Base-by-base conservation (phyloP, 2,888 invertebrate species). In the Cantharis nigra region DNA sequence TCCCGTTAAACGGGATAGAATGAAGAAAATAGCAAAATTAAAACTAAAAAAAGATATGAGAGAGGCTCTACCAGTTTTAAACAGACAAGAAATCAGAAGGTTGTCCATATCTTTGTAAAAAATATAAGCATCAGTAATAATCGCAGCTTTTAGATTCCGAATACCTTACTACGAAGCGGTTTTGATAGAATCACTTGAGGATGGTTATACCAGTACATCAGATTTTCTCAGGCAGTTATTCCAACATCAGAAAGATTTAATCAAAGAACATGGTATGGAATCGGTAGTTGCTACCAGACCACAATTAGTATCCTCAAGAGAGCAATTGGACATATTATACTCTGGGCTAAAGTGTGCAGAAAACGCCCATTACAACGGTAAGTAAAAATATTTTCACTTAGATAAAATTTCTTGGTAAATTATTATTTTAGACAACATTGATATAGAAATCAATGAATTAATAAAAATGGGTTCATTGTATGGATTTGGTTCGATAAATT, bases 131-230 rank as follows among this genome's bases (percentile, higher is more conserved):
- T 70, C 30, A 62, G 10, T 14, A 16, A 63, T 16, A 62, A 30
- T 4, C 13, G 18, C 16, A n/a, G 16, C 28, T 28, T 76, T 26
- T 80, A 92, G 92, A 82, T 89, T 89, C 80, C 89, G 90, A 78
- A 74, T 89, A 30, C 91, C 92, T 0, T 85, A 90, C 70, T 86
- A 91, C 82, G 89, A 92, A 84, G 91, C 92, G 28, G 85, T 92
- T 0, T 85, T 91, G 49, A 80, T 90, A 10, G 92, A 92, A 83
- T 83, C 93, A 3, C 84, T 86, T 75, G 93, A 92, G 84, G 83
- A 88, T 0, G 91, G 91, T 0, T 91, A 87, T 78, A 72, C 77
- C 0, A 90, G 90, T 77, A 89, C 92, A 0, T 89, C 90, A 0
- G 85, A 86, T 62, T 92, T 90, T 81, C 82, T 93, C 0, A 87